Evolutionary conservation across 2,888 invertebrate species (phyloP), one percentile per base, ranked within the genome.

Genomic region (Cosmorhoe ocellata): DNA sequence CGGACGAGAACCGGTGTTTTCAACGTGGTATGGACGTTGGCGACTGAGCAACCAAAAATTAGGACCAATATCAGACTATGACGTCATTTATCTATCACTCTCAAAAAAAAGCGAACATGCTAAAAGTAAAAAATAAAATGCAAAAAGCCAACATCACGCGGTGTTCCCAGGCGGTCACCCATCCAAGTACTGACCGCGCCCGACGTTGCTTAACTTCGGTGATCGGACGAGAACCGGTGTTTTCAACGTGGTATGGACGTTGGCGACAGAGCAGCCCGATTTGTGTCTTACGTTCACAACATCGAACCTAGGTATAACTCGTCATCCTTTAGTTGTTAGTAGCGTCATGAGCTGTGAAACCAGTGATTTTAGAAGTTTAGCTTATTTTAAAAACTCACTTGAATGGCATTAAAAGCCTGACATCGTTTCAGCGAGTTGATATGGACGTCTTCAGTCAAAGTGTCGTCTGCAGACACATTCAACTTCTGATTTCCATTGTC

Each of bases 331-430:
- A n/a, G n/a, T n/a, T n/a, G n/a, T n/a, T n/a, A n/a, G n/a, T n/a
- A n/a, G n/a, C n/a, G n/a, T n/a, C n/a, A n/a, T n/a, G n/a, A n/a
- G n/a, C n/a, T n/a, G n/a, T n/a, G n/a, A n/a, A n/a, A n/a, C n/a
- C n/a, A n/a, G n/a, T n/a, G n/a, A n/a, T n/a, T n/a, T n/a, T n/a
- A n/a, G n/a, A n/a, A n/a, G n/a, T n/a, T n/a, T n/a, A n/a, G n/a
- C n/a, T n/a, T n/a, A n/a, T n/a, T n/a, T n/a, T n/a, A n/a, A n/a
- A n/a, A n/a, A 22, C 39, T 52, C 22, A 88, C 90, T 88, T 90
- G 90, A 71, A 91, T 77, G 66, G 90, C 89, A 66, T 80, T 87
- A 76, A 90, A 91, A 76, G 88, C 84, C 74, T 90, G 90, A 67
- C 90, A 91, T 18, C 91, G 69, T 66, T 90, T 91, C 61, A 91